phyloP scores from a whole-genome alignment of 2,113 vertebrate genomes.

The Butorides virescens region DNA sequence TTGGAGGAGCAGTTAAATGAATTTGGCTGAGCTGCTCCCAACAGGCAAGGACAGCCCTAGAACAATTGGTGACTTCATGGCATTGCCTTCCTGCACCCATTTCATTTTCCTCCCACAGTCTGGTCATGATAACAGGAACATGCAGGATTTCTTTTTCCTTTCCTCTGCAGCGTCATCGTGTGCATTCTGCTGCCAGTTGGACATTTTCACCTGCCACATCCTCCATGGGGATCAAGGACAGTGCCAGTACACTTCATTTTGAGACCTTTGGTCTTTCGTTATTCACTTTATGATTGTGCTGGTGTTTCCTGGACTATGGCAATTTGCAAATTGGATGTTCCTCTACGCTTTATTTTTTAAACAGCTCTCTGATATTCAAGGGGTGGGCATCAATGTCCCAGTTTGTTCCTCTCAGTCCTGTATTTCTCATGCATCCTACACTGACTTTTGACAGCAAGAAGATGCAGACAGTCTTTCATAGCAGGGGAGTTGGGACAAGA shows the following conservation, averaged over 20 bases:
- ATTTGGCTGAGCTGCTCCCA: not conserved
- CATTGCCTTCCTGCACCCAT: not conserved
- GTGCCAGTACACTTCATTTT: not conserved
- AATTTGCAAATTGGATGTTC: not conserved
- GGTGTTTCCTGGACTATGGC: not conserved
- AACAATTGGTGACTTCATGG: not conserved
- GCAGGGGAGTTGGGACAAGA: not conserved
- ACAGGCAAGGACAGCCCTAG: not conserved
- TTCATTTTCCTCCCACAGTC: not conserved
- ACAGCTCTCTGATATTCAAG: not conserved
- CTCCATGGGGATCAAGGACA: not conserved
- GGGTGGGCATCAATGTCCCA: not conserved
- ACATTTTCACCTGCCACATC: not conserved
- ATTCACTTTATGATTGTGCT: not conserved
- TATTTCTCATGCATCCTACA: not conserved
- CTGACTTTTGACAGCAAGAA: not conserved
- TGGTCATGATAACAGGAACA: not conserved
- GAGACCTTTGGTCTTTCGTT: not conserved
- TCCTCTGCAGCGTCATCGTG: fast-evolving
- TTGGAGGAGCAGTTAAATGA: not conserved
- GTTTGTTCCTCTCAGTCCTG: not conserved
- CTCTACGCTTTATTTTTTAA: not conserved
- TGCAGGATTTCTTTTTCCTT: not conserved
- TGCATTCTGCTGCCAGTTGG: not conserved
- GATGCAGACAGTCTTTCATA: not conserved